Evolutionary conservation across 2,888 invertebrate genomes (phyloP).

Genomic region (Abrostola tripartita): DNA sequence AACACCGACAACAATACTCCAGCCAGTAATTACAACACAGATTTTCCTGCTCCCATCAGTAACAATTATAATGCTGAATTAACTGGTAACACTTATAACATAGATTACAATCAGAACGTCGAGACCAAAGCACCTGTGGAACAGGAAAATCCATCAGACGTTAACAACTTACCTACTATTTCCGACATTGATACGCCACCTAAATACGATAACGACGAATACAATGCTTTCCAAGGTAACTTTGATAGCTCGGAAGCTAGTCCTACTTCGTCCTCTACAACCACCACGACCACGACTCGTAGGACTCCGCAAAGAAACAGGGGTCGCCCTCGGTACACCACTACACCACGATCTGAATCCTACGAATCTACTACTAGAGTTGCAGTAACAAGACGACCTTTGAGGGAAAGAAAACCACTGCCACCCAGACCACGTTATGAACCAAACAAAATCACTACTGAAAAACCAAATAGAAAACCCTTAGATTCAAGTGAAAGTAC

Average conservation of each 20-base stretch:
- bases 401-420: slow-evolving; percentile 86
- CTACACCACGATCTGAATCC: slow-evolving; percentile 77
- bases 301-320: slow-evolving; percentile 73
- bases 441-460: slow-evolving; percentile 79
- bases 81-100: slow-evolving; percentile 47
- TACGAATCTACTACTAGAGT: slow-evolving; percentile 78
- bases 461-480: slow-evolving; percentile 71
- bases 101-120: slow-evolving; percentile 62
- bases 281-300: slow-evolving; percentile 77
- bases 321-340: slow-evolving; percentile 81
- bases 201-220: slow-evolving; percentile 58
- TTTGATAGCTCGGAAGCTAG: slow-evolving; percentile 64
- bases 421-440: slow-evolving; percentile 76
- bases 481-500: slow-evolving; percentile 72
- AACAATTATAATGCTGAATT: slow-evolving; percentile 46
- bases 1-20: slow-evolving; percentile 19
- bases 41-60: slow-evolving; percentile 19
- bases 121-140: slow-evolving; percentile 63
- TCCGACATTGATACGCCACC: slow-evolving; percentile 64
- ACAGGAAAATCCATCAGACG: slow-evolving; percentile 62
- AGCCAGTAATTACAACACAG: slow-evolving; percentile 34
- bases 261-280: slow-evolving; percentile 65
- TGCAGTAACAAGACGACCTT: slow-evolving; percentile 82
- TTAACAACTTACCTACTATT: slow-evolving; percentile 57
- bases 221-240: slow-evolving; percentile 69